These are phyloP conservation scores for Acanthopagrus latus DNA, from an alignment of 2,797 vertebrate species.

Conservation along the genomic window DNA sequence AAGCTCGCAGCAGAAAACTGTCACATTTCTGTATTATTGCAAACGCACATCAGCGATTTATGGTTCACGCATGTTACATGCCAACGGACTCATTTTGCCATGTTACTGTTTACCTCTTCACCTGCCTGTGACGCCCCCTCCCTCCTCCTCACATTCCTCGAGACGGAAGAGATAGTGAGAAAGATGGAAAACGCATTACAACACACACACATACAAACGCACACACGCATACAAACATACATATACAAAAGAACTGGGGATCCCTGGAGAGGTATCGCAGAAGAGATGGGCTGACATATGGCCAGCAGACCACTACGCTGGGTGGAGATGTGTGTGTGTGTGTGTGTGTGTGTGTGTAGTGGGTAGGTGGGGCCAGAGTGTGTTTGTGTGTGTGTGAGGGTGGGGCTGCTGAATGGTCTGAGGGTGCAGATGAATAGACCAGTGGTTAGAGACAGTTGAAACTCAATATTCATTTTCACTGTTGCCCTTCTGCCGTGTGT, in stretches of 20 bases:
- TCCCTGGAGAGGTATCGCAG: slow-evolving; percentile 74
- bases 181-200: slow-evolving; percentile 46
- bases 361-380: background rate
- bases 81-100: background rate
- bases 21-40: background rate
- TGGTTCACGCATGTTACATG: too few relatives aligned
- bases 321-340: slow-evolving; percentile 74
- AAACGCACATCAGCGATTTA: background rate
- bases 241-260: slow-evolving; percentile 65
- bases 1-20: slow-evolving; percentile 12
- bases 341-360: slow-evolving; percentile 15
- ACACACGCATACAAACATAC: slow-evolving; percentile 45
- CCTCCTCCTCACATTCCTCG: background rate
- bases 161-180: slow-evolving; percentile 35
- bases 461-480: slow-evolving; percentile 80
- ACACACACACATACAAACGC: slow-evolving; percentile 34
- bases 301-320: slow-evolving; percentile 80
- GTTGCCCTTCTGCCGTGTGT: slow-evolving; percentile 54
- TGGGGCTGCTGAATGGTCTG: slow-evolving; percentile 75
- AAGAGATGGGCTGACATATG: slow-evolving; percentile 85
- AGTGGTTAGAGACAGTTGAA: slow-evolving; percentile 82
- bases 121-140: background rate
- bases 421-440: slow-evolving; percentile 77
- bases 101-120: background rate
- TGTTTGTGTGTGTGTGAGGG: slow-evolving; percentile 62